Base-by-base conservation (phyloP, 2,113 vertebrate genomes). In the Vanacampus margaritifer region DNA sequence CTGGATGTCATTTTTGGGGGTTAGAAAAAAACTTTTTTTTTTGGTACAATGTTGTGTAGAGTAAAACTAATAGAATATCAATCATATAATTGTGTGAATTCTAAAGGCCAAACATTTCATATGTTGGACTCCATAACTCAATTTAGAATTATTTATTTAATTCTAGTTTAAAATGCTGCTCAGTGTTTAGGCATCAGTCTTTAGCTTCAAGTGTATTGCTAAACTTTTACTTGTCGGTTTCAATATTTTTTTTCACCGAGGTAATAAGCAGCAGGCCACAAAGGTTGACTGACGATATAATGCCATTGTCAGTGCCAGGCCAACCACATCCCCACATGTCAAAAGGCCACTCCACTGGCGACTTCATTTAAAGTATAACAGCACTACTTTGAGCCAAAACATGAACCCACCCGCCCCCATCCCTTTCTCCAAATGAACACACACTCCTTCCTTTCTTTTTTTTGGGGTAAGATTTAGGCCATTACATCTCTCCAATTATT, bases 401-500 rank as follows among this genome's bases (percentile, higher is more conserved):
- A 57, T 17, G 17, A 32, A 2, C 1, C 14, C 12, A 16, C 1
- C 46, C 8, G 6, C 21, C 21, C 21, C 45, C 12, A 17, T 5
- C 46, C 17, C 17, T 19, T 21, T 3, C 54, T 56, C 21, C 17
- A 46, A 16, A 46, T 46, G 4, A 16, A 9, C 24, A 28, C 26
- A 28, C 26, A n/a, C 48, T 21, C 48, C 50, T 37, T 70, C 65
- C 71, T n/a, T 54, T 43, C 54, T 41, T 63, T 23, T 16, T n/a
- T n/a, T n/a, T n/a, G n/a, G 43, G 76, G 74, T 69, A 79, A 78
- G 57, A 78, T 70, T 76, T 75, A 46, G 6, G 16, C 69, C 50
- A 72, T 81, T 79, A 78, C 74, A 54, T 62, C 74, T 53, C 51
- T 81, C 62, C 73, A 81, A 73, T 84, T 83, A 80, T 83, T 73